Evolutionary conservation across 2,113 vertebrate species (phyloP).

Genomic region (Perccottus glenii): DNA sequence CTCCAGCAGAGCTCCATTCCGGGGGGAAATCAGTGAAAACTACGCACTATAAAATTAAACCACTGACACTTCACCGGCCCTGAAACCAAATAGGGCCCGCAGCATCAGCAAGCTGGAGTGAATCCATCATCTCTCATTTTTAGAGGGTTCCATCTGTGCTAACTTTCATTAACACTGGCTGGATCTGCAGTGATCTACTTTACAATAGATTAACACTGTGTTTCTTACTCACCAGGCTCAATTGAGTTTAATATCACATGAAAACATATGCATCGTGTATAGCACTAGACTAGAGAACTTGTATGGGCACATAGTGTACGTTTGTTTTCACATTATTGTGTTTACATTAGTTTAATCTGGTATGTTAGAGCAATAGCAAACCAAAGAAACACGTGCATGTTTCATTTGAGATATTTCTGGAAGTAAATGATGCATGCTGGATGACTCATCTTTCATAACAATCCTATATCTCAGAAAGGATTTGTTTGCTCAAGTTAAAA

Average conservation of each 20-base stretch:
- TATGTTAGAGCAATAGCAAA: slow-evolving; percentile 12
- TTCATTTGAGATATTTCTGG: slow-evolving; percentile 34
- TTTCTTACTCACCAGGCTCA: slow-evolving; percentile 39
- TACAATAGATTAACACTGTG: slow-evolving; percentile 57
- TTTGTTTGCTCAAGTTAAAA: slow-evolving; percentile 22
- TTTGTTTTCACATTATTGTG: no score
- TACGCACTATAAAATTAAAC: slow-evolving; percentile 82
- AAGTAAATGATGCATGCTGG: slow-evolving; percentile 22
- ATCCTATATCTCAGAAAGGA: slow-evolving; percentile 16
- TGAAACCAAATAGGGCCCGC: slow-evolving; percentile 76
- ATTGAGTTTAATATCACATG: slow-evolving; percentile 48
- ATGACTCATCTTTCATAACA: slow-evolving; percentile 37
- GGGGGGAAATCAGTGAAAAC: slow-evolving; percentile 80
- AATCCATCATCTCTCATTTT: slow-evolving; percentile 78
- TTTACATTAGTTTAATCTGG: neutral
- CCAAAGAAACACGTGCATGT: slow-evolving; percentile 21
- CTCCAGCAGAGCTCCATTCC: slow-evolving; percentile 73
- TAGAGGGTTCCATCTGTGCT: slow-evolving; percentile 74
- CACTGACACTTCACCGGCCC: slow-evolving; percentile 77
- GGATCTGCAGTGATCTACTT: slow-evolving; percentile 58
- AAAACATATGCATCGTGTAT: slow-evolving; percentile 17
- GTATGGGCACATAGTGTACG: slow-evolving; percentile 13
- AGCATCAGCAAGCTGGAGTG: slow-evolving; percentile 72
- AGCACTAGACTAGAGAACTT: slow-evolving; percentile 17
- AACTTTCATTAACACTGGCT: slow-evolving; percentile 70